Evolutionary conservation across 2,113 vertebrate species (phyloP).

Genomic region (Scomber japonicus): DNA sequence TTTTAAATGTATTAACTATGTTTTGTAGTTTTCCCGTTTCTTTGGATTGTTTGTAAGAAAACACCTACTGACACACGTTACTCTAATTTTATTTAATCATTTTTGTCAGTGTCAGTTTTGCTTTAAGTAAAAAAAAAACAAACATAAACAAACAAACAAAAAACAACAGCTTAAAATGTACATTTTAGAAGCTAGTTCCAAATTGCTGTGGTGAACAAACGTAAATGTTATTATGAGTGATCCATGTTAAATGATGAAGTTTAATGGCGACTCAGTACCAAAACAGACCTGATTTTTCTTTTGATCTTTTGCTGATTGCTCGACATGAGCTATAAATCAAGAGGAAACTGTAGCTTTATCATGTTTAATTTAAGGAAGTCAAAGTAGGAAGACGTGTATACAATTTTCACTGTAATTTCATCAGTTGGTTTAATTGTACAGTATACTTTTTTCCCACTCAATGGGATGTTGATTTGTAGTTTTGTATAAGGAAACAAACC

Average conservation of each 20-base stretch:
- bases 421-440: neutral
- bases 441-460: conserved; percentile 21
- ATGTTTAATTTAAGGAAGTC: conserved; percentile 5
- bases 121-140: neutral
- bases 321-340: neutral
- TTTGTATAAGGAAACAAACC: conserved; percentile 52
- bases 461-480: conserved; percentile 35
- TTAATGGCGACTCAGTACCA: neutral
- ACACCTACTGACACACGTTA: conserved; percentile 6
- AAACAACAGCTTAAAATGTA: too few species aligned
- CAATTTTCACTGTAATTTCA: conserved; percentile 16
- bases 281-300: neutral
- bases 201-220: neutral
- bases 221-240: neutral
- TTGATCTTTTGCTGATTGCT: neutral
- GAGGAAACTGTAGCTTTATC: neutral
- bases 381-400: neutral
- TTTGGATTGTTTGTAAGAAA: neutral
- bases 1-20: neutral
- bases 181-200: neutral
- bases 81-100: neutral
- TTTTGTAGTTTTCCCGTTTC: too few species aligned
- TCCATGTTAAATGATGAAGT: neutral
- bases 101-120: conserved; percentile 2
- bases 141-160: too few species aligned